Percentiles rank a stretch among this genome's conserved stretches.
These are phyloP conservation scores for Adela reaumurella DNA, from an alignment of 2,888 invertebrate genomes.

Conservation along the genomic window DNA sequence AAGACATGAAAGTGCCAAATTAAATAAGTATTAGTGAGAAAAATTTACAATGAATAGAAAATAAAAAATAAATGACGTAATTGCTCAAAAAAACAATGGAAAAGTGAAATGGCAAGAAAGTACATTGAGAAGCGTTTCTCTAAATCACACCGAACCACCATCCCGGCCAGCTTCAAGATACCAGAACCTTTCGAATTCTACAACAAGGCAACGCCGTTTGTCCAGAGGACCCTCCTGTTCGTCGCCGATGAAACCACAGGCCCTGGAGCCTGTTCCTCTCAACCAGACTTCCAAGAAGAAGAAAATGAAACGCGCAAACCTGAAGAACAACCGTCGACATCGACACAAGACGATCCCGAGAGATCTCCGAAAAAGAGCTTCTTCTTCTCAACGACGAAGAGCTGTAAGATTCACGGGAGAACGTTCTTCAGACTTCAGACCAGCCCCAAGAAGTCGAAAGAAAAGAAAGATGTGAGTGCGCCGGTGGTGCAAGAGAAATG, in stretches of 20 bases:
- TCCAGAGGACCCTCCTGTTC: constrained; percentile 45
- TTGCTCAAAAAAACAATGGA: no score
- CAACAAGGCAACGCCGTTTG: constrained; percentile 50
- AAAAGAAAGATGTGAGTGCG: constrained; percentile 20
- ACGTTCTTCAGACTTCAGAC: constrained; percentile 52
- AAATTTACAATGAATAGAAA: no score
- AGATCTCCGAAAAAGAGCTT: constrained; percentile 50
- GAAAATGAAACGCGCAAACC: constrained; percentile 17
- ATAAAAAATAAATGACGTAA: no score
- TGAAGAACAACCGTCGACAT: constrained; percentile 25
- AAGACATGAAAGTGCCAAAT: no score
- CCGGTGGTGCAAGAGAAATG: constrained; percentile 5
- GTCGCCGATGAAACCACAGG: constrained; percentile 46
- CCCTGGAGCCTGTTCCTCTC: constrained; percentile 19
- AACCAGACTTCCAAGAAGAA: constrained; percentile 15
- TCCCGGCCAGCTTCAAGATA: constrained; percentile 44
- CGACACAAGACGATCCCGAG: constrained; percentile 37
- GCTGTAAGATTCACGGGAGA: constrained; percentile 47
- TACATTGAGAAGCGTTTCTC: constrained; percentile 52
- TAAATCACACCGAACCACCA: constrained; percentile 41
- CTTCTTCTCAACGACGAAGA: constrained; percentile 52
- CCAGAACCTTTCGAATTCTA: constrained; percentile 49
- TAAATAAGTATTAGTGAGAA: no score
- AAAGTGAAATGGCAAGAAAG: constrained; percentile 49
- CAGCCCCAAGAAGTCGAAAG: constrained; percentile 49